Base-by-base conservation (phyloP, 37 sponge, comb jelly and placozoan species). In the Halichondria panicea region DNA sequence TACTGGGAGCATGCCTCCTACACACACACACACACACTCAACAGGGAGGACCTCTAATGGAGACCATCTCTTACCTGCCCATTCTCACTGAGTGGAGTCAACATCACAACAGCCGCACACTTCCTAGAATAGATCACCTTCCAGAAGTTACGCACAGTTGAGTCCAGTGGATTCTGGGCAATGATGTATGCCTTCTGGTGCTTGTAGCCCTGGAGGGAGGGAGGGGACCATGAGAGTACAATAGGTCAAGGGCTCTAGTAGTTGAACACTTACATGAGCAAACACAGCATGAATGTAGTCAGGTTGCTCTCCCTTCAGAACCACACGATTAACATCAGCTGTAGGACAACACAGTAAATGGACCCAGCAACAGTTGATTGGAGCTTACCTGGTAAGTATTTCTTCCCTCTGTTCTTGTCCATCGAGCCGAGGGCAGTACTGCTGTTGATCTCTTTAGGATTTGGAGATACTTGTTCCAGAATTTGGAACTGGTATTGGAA, bases 81-180 rank as follows among this genome's bases (percentile, higher is more conserved):
- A 39, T 50, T 61, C 79, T 88, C 89, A 46, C 32, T 9, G 44
- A 82, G 74, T 12, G 63, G 58, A 67, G 79, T 71, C 36, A 77
- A 63, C 75, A 81, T 68, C 24, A 82, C 79, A 39, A 90, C 40
- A 13, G 40, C 74, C 2, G 63, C 58, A 41, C 60, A 35, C 62
- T 77, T 77, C 31, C 75, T 63, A 55, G 81, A 82, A 22, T 30
- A 28, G 24, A 91, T 59, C 74, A 80, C 65, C 62, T 77, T 79
- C 91, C 81, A 90, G 77, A 90, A 84, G 63, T 84, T 76, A 43
- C 81, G 55, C 36, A 55, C 28, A 25, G 87, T 85, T 70, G 44
- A 52, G 12, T 79, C n/a, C 75, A 85, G 48, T 4, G 91, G 91
- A 66, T 68, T 43, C 64, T 91, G 87, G 9, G 91, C 79, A 52